Base-by-base conservation (phyloP, 2,888 invertebrate genomes). In the Cheilosia pagana region DNA sequence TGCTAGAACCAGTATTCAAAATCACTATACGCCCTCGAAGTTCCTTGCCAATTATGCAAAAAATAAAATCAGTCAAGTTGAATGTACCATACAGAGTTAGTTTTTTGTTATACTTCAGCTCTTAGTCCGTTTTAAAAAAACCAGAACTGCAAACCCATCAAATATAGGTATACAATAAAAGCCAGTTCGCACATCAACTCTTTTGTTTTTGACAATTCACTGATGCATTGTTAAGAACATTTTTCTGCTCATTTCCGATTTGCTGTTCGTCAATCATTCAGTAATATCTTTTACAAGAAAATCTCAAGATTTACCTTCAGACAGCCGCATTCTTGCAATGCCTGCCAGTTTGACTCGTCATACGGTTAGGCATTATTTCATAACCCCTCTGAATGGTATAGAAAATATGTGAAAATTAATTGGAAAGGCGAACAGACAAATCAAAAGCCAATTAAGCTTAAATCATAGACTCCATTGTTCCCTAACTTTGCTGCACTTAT, bases 371-470 rank as follows among this genome's bases (percentile, higher is more conserved):
- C 25, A 60, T 75, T 75, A 60, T 81, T 81, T 63, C 75, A 52
- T 52, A 76, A 82, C 43, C 60, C 48, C 57, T 59, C 52, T 43
- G 35, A 6, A 23, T 6, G 8, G 21, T 48, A 45, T 31, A 28
- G 39, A 43, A 68, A 31, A 59, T 28, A 28, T 76, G 60, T 68
- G 50, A 63, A 72, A 74, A 83, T 50, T 65, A 74, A 78, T 83
- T 78, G 63, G 53, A 79, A 78, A 75, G 68, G 72, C 45, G 74
- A 57, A 19, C 62, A 28, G 31, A 74, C 53, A 79, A 74, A 81
- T 81, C 67, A 82, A 82, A 77, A 53, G 77, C 77, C 67, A 82
- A 82, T 78, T 82, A 82, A 78, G 67, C 67, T 55, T 55, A 67
- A 82, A 82, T 67, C 67, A 72, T 77, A 62, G 19, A 50, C 60